These are phyloP conservation scores for Thereva nobilitata DNA, from an alignment of 2,888 invertebrate genomes.

Conservation along the genomic window DNA sequence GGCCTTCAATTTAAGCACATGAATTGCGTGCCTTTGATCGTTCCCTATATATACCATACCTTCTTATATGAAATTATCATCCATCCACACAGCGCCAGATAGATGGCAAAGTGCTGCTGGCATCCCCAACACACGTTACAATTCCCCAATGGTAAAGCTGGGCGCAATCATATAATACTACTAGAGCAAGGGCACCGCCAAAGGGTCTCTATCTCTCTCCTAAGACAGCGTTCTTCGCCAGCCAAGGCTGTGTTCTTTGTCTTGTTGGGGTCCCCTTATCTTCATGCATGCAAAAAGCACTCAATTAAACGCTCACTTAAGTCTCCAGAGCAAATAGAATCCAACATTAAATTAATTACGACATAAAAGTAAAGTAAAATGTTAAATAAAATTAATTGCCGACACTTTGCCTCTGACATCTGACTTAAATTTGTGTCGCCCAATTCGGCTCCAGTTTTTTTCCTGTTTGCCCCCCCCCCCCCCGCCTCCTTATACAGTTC, in stretches of 20 bases:
- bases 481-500: constrained; percentile 3
- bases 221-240: neutral
- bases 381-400: constrained; percentile 40
- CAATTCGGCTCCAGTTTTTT: neutral
- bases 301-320: constrained; percentile 38
- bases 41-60: too few species aligned
- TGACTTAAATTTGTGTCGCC: constrained; percentile 14
- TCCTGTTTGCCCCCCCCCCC: neutral
- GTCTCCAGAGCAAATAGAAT: constrained; percentile 36
- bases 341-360: constrained; percentile 39
- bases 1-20: too few species aligned
- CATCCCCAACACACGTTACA: too few species aligned
- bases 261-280: neutral
- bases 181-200: too few species aligned
- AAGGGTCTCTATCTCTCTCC: neutral
- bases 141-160: too few species aligned
- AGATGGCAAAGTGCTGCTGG: too few species aligned
- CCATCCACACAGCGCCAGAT: too few species aligned
- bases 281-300: constrained; percentile 21
- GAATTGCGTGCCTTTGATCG: too few species aligned
- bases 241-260: neutral
- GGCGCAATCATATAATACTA: too few species aligned
- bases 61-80: too few species aligned
- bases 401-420: constrained; percentile 23
- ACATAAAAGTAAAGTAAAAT: constrained; percentile 39